A percentile compares a stretch with the other conserved stretches of the same genome.
Conservation (phyloP, 2,797 vertebrate genomes). For the Eremophila alpestris region DNA sequence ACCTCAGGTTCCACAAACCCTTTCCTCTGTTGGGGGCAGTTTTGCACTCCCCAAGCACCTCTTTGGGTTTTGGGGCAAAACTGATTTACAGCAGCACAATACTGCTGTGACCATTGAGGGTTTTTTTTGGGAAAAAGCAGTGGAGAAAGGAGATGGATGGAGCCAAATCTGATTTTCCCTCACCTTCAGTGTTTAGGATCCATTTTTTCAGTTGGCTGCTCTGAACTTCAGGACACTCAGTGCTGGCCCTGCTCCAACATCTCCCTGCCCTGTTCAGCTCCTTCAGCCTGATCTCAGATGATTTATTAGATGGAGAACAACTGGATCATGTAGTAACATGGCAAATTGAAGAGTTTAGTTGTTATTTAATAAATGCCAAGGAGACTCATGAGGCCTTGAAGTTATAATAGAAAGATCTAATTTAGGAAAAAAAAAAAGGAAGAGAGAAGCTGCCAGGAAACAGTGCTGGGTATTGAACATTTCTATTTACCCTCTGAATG, state of each 20-base stretch:
- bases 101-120: background rate
- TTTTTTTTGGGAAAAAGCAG: background rate
- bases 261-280: background rate
- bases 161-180: background rate
- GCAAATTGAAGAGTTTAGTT: slow-evolving; percentile 46
- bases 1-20: background rate
- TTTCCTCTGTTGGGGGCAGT: background rate
- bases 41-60: background rate
- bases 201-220: background rate
- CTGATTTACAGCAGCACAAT: background rate
- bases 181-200: background rate
- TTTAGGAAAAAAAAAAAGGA: background rate
- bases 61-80: background rate
- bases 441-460: background rate
- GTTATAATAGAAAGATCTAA: slow-evolving; percentile 58
- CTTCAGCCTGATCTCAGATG: background rate
- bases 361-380: slow-evolving; percentile 67
- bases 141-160: fast-evolving
- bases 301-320: background rate
- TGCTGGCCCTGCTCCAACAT: background rate
- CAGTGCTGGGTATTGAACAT: background rate
- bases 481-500: background rate
- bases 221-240: background rate
- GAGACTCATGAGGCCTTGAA: slow-evolving; percentile 52
- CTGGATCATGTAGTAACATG: background rate